Evolutionary conservation across 2,888 invertebrate species (phyloP).

Genomic region (Drosophila meridiana): DNA sequence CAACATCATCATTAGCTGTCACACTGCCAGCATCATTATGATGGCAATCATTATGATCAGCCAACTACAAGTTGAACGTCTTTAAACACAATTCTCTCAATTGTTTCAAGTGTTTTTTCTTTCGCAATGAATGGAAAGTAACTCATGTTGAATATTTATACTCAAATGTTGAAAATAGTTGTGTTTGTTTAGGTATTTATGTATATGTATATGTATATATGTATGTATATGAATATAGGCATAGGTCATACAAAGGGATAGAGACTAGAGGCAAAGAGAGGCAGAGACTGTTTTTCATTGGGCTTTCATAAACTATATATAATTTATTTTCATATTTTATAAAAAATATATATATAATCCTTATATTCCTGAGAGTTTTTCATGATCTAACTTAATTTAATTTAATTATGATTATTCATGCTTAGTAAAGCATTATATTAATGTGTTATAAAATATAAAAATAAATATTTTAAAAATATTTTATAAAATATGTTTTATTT

Average conservation of each 20-base stretch:
- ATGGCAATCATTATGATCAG: constrained; percentile 19
- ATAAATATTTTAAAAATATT: too few species aligned
- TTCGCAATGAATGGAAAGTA: constrained; percentile 46
- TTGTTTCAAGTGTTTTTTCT: constrained; percentile 36
- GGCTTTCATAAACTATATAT: too few species aligned
- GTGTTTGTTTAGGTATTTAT: background rate
- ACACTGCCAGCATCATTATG: constrained; percentile 31
- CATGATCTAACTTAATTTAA: too few species aligned
- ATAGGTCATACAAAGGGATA: background rate
- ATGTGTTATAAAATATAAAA: too few species aligned
- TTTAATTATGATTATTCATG: too few species aligned
- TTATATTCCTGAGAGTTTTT: too few species aligned
- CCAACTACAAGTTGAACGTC: constrained; percentile 2
- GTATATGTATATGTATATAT: background rate
- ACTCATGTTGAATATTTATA: constrained; percentile 26
- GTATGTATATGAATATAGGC: background rate
- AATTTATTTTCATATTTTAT: too few species aligned
- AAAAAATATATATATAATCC: too few species aligned
- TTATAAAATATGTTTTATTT: too few species aligned
- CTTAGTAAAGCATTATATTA: too few species aligned
- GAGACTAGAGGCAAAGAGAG: too few species aligned
- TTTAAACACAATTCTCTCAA: constrained; percentile 52
- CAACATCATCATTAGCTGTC: constrained; percentile 48
- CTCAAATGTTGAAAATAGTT: constrained; percentile 11
- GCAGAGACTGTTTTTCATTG: too few species aligned